phyloP scores from a whole-genome alignment of 2,113 vertebrate genomes.

The Chaetops frenatus region DNA sequence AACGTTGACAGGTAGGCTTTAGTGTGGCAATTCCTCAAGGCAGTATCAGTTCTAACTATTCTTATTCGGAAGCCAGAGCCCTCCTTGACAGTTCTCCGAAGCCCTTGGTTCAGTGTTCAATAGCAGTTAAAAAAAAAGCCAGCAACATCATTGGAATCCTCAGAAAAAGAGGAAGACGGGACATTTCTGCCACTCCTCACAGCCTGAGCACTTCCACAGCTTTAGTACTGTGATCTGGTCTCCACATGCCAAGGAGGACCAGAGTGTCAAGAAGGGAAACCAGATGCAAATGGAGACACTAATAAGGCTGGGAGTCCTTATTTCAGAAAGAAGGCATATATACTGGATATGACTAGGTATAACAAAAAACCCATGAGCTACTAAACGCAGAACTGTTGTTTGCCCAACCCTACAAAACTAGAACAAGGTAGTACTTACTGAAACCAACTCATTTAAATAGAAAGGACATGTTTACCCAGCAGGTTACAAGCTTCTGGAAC shows the following conservation, averaged over 20 bases:
- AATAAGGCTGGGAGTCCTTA: neutral
- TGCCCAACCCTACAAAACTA: neutral
- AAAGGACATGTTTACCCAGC: neutral
- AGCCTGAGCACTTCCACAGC: rapidly evolving
- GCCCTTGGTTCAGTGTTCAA: neutral
- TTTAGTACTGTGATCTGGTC: neutral
- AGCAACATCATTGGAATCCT: neutral
- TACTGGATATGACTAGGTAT: neutral
- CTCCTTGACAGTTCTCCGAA: neutral
- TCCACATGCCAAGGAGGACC: neutral
- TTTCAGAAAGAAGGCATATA: neutral
- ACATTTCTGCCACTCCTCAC: neutral
- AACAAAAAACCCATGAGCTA: neutral
- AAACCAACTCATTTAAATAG: neutral
- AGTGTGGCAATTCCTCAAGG: neutral
- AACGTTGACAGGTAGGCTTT: neutral
- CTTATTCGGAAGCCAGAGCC: neutral
- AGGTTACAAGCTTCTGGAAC: neutral
- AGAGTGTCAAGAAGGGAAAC: neutral
- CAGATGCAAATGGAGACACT: neutral
- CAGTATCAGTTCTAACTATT: neutral
- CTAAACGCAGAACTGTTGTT: neutral
- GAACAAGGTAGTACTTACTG: neutral
- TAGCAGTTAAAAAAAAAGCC: neutral
- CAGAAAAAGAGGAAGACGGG: neutral